A percentile compares a stretch with the other conserved stretches of the same genome.
These are phyloP conservation scores for Leptopilina drosophilae DNA, from an alignment of 2,888 invertebrate species.

Conservation along the genomic window DNA sequence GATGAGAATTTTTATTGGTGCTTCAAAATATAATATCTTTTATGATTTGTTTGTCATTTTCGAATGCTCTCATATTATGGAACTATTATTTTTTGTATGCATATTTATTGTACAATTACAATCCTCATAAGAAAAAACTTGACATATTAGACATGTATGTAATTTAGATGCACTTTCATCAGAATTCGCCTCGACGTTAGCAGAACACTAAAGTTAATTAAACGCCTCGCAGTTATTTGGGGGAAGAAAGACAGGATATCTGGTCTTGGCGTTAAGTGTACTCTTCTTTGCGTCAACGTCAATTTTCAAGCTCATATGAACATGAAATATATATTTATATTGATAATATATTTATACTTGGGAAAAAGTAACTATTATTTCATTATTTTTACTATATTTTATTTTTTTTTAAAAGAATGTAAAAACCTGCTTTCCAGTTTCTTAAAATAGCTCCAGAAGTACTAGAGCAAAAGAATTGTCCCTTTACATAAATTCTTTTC, in stretches of 20 bases:
- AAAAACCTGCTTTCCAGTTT: too few relatives aligned
- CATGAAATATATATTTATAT: not conserved
- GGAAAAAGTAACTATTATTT: too few relatives aligned
- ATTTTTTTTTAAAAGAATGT: too few relatives aligned
- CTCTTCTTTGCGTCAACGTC: conserved; percentile 45
- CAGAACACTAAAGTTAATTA: conserved; percentile 66
- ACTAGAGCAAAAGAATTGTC: too few relatives aligned
- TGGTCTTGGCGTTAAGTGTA: conserved; percentile 71
- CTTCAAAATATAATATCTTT: not conserved
- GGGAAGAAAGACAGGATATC: conserved; percentile 60
- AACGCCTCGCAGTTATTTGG: conserved; percentile 68
- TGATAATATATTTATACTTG: not conserved
- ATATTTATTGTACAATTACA: not conserved
- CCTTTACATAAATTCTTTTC: too few relatives aligned
- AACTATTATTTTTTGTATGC: not conserved
- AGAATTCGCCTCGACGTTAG: conserved; percentile 60
- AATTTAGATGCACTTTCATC: conserved; percentile 62
- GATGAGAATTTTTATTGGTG: not conserved
- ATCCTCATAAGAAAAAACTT: not conserved
- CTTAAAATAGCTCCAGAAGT: too few relatives aligned
- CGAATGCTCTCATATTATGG: too few relatives aligned
- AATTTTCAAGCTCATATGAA: conserved; percentile 9
- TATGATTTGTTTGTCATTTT: too few relatives aligned
- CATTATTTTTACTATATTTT: too few relatives aligned
- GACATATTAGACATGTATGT: conserved; percentile 7